These are phyloP conservation scores for Parapsyche elsis DNA, from an alignment of 1,140 invertebrate genomes.

Conservation along the genomic window DNA sequence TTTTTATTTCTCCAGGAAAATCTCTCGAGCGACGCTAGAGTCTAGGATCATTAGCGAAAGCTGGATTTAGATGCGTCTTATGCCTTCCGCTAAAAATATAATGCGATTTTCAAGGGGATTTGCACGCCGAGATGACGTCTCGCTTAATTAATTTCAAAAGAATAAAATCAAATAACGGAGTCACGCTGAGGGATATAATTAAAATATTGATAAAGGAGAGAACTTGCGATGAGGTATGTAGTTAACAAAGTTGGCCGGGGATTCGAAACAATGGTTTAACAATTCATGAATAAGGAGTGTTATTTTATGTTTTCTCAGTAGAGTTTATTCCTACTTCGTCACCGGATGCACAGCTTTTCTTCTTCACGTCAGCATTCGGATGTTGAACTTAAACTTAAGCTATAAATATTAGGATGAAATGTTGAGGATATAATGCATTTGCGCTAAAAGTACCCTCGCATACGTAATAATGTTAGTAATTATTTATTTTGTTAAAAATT, in stretches of 20 bases:
- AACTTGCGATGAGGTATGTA: neutral
- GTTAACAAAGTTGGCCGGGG: neutral
- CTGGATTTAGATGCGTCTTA: neutral
- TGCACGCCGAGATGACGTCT: slow-evolving; percentile 2
- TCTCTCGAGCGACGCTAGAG: slow-evolving; percentile 1
- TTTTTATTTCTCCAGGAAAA: neutral
- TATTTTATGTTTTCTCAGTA: slow-evolving; percentile 1
- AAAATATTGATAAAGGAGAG: neutral
- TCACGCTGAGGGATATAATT: neutral
- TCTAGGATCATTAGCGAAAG: slow-evolving; percentile 29
- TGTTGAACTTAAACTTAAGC: slow-evolving; percentile 16
- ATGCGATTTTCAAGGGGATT: slow-evolving; percentile 16
- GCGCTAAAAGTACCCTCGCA: neutral
- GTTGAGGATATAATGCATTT: slow-evolving; percentile 22
- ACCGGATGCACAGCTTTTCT: slow-evolving; percentile 30
- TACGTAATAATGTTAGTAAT: neutral
- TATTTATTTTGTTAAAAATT: too few species aligned
- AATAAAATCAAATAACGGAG: neutral
- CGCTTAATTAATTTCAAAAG: neutral
- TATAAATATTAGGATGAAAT: slow-evolving; percentile 21
- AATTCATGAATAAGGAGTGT: slow-evolving; percentile 32
- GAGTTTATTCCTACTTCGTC: slow-evolving; percentile 23
- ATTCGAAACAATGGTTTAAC: slow-evolving; percentile 11
- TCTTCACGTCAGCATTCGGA: slow-evolving; percentile 23
- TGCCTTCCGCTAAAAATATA: slow-evolving; percentile 10